Base-by-base conservation (phyloP, 2,113 vertebrate species). In the Climacteris rufus region DNA sequence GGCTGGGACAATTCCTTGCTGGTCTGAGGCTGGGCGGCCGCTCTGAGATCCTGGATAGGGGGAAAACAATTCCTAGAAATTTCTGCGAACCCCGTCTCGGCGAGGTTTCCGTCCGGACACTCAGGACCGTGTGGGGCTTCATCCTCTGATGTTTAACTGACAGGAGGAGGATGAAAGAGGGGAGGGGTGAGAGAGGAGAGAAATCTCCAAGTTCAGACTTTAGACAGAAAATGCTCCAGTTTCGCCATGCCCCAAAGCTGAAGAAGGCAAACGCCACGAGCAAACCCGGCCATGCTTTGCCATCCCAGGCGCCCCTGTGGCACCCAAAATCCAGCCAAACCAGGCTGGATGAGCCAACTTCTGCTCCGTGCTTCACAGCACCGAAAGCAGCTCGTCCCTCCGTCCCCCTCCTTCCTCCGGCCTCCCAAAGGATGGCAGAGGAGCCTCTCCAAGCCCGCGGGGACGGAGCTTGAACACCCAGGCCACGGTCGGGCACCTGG, bases 281-380 rank as follows among this genome's bases (percentile, higher is more conserved):
- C 37, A 80, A 83, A 37, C 20, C 23, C 37, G 20, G 85, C 16
- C 37, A 1, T 6, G 15, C 25, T 90, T 45, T 59, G 37, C 35
- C 31, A 3, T n/a, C 35, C 35, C 61, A 6, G 27, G 7, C 0
- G 0, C 8, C 14, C 4, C 33, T 30, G 33, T 54, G 47, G 15
- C 84, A 72, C 47, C 57, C 47, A 27, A 84, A 87, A 90, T 25
- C 39, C 70, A 59, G 10, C 15, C 70, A 31, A 23, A 27, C 3
- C n/a, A 9, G 33, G 21, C 33, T 66, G 79, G 33, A 14, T 12
- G 54, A 74, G 42, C 14, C 33, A 45, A 5, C 7, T 28, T 70
- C 39, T 24, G 35, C 70, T 39, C n/a, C 1, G 0, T 24, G 10
- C 24, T 83, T n/a, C 40, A 6, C 27, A 59, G 18, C 13, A 7